Conservation (phyloP, 2,888 invertebrate genomes). For the Apodemia duryi region DNA sequence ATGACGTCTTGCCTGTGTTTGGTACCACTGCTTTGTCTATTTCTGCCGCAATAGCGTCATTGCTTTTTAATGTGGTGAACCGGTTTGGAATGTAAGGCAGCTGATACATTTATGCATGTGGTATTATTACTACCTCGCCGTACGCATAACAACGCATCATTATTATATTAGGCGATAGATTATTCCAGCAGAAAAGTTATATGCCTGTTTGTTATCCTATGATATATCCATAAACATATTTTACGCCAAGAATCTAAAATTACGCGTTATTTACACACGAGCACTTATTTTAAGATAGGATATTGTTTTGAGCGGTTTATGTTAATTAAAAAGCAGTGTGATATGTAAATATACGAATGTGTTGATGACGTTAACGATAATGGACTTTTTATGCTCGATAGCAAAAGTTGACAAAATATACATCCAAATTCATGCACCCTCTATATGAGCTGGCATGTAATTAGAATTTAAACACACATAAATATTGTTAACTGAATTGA, state of each 20-base stretch:
- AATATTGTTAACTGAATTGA: not conserved
- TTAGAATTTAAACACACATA: not conserved
- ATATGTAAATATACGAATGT: not conserved
- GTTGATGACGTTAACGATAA: not conserved
- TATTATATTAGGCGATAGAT: too few relatives aligned
- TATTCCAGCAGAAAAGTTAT: too few relatives aligned
- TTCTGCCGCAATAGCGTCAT: too few relatives aligned
- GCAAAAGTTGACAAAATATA: constrained; percentile 2
- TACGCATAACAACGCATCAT: too few relatives aligned
- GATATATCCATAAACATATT: too few relatives aligned
- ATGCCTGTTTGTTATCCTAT: too few relatives aligned
- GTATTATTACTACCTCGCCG: too few relatives aligned
- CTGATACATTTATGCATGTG: too few relatives aligned
- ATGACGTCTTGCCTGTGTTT: too few relatives aligned
- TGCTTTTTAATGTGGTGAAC: too few relatives aligned
- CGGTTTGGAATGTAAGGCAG: too few relatives aligned
- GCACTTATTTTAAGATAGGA: not conserved
- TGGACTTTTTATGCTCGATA: constrained; percentile 6
- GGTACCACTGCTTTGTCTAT: too few relatives aligned
- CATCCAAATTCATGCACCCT: constrained; percentile 7
- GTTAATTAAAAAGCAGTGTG: not conserved
- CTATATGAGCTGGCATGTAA: not conserved
- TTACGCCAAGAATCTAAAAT: not conserved
- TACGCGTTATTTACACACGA: not conserved
- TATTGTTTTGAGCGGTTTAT: not conserved